Evolutionary conservation across 2,888 invertebrate genomes (phyloP).

Genomic region (Leuctra nigra): DNA sequence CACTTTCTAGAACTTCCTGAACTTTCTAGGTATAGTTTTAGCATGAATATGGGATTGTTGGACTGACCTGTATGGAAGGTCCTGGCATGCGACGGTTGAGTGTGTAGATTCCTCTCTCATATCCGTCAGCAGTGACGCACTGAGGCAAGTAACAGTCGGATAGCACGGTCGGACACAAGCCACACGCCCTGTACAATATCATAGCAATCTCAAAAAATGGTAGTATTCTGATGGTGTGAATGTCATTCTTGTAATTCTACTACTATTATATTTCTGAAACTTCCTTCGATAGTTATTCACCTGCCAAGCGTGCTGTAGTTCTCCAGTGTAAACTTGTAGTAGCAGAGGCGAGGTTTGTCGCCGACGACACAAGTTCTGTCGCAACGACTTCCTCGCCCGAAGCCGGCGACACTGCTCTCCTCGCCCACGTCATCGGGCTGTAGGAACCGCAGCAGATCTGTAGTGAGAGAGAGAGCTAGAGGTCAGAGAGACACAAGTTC

Average conservation of each 20-base stretch:
- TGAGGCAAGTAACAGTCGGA: slow-evolving; percentile 39
- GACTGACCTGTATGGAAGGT: slow-evolving; percentile 42
- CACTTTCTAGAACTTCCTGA: too few relatives aligned
- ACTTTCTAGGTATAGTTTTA: too few relatives aligned
- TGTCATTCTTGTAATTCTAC: too few relatives aligned
- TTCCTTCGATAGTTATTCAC: too few relatives aligned
- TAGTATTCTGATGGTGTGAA: too few relatives aligned
- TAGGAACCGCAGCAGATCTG: not conserved
- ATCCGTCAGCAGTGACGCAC: slow-evolving; percentile 46
- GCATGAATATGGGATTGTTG: not conserved
- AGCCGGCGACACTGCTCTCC: not conserved
- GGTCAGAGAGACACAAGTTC: too few relatives aligned
- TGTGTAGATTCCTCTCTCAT: slow-evolving; percentile 41
- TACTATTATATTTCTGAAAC: too few relatives aligned
- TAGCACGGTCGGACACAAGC: slow-evolving; percentile 40
- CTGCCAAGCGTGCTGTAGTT: too few relatives aligned
- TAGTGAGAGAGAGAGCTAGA: not conserved
- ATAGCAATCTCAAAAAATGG: too few relatives aligned
- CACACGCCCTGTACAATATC: slow-evolving; percentile 41
- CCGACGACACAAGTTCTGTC: not conserved
- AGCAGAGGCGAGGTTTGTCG: slow-evolving; percentile 31
- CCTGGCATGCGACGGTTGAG: slow-evolving; percentile 46
- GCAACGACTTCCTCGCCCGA: too few relatives aligned
- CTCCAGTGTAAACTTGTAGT: slow-evolving; percentile 37
- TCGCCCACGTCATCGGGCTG: not conserved